Evolutionary conservation across 2,113 vertebrate species (phyloP), one percentile per base, ranked within the genome.

Genomic region (Gorsachius goisagi): DNA sequence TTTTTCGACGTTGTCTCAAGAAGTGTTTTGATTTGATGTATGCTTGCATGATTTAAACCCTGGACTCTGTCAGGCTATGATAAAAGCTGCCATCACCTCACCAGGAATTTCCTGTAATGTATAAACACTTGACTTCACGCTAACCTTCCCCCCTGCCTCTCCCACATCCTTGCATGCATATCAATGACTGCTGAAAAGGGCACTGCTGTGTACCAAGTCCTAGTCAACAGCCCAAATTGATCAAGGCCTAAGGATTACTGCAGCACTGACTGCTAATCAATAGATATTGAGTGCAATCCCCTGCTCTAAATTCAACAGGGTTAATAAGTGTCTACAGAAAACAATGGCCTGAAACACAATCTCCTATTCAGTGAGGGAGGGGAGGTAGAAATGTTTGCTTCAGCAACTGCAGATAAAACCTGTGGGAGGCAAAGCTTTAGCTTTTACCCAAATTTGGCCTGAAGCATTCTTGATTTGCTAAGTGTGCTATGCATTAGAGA

Each of bases 211-310:
- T 96, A 97, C 95, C 79, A 97, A 97, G 96, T 97, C 96, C 98
- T 92, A 88, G 97, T 98, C 97, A 98, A 97, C 97, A 97, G 97
- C 96, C 95, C 33, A 77, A 98, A 98, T 98, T 98, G 98, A 98
- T 98, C 98, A 97, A 97, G 97, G 97, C 97, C 89, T 93, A 85
- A 97, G 98, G 98, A 98, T 98, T 98, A 98, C 98, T 98, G 97
- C 97, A 98, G 98, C 85, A 95, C 96, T 97, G 98, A 98, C 97
- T 98, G 97, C 97, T 98, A 97, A 99, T 99, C 99, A 98, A 98
- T 99, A 98, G 97, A 97, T 98, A 98, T 98, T 91, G 98, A 98
- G 97, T 97, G 95, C 97, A 98, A 97, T 96, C 95, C 96, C 95
- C 94, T 96, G 96, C 98, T 97, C 96, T 97, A 96, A 98, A 97